phyloP scores from a whole-genome alignment of 2,113 vertebrate species.

The Perca fluviatilis region DNA sequence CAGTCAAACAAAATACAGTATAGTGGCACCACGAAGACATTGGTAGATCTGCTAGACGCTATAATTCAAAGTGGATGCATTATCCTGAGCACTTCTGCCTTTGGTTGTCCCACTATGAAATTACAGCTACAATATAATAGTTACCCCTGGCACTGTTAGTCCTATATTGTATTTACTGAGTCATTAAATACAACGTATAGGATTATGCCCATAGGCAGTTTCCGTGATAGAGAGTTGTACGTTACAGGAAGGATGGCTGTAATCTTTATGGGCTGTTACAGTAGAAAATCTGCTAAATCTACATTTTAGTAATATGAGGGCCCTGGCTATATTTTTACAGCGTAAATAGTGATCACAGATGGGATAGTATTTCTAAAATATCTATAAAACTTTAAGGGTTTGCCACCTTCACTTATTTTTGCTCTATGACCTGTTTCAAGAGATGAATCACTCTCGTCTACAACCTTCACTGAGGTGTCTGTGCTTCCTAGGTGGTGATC shows the following conservation, averaged over 20 bases:
- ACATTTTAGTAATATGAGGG: constrained; percentile 18
- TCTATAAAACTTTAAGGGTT: constrained; percentile 16
- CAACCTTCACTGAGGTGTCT: constrained; percentile 48
- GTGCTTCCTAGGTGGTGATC: constrained; percentile 92
- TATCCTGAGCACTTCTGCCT: constrained; percentile 43
- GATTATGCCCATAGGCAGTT: constrained; percentile 35
- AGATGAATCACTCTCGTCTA: constrained; percentile 50
- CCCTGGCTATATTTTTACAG: neutral
- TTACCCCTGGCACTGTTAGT: constrained; percentile 24
- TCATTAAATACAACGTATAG: constrained; percentile 34
- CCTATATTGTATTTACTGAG: constrained; percentile 29
- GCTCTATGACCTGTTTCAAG: constrained; percentile 10
- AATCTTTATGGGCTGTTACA: constrained; percentile 12
- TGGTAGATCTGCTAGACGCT: neutral
- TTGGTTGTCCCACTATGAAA: constrained; percentile 34
- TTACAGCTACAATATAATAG: constrained; percentile 38
- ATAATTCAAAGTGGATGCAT: constrained; percentile 26
- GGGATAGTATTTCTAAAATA: constrained; percentile 13
- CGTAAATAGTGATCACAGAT: constrained; percentile 13
- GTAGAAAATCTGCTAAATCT: constrained; percentile 30
- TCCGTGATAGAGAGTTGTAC: constrained; percentile 8
- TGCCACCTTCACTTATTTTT: constrained; percentile 5
- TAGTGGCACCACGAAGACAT: neutral
- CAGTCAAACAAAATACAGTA: constrained; percentile 25
- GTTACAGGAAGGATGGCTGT: constrained; percentile 14